phyloP scores from a whole-genome alignment of 2,113 vertebrate genomes.

The Malurus melanocephalus region DNA sequence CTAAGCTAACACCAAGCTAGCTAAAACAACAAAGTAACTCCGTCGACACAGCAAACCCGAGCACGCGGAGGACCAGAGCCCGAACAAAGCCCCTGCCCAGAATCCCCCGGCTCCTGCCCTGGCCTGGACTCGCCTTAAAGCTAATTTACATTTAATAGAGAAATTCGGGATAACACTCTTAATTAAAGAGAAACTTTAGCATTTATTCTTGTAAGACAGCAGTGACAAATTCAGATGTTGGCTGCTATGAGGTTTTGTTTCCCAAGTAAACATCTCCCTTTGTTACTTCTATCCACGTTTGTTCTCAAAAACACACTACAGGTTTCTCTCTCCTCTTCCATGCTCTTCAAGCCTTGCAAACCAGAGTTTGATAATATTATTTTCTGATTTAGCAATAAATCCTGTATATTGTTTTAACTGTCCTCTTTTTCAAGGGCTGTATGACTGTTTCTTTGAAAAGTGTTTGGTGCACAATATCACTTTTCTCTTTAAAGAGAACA shows the following conservation, averaged over 20 bases:
- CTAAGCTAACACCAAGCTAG: too few relatives aligned
- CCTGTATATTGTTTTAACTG: background rate
- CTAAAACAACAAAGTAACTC: too few relatives aligned
- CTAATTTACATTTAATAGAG: background rate
- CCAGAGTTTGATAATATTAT: background rate
- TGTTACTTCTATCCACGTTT: background rate
- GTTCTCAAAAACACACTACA: background rate
- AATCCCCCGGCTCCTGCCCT: too few relatives aligned
- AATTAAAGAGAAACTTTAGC: background rate
- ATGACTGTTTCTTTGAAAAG: background rate
- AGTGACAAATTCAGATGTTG: background rate
- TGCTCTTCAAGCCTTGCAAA: background rate
- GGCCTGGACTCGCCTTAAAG: background rate
- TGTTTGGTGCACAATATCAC: background rate
- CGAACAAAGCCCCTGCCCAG: too few relatives aligned
- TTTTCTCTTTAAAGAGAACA: background rate
- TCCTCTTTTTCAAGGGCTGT: background rate
- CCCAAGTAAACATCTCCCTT: background rate
- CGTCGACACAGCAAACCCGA: too few relatives aligned
- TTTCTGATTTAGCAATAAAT: background rate
- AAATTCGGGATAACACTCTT: background rate
- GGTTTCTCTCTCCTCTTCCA: background rate
- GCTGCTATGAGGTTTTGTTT: background rate
- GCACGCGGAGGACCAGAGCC: too few relatives aligned
- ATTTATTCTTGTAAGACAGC: background rate